A percentile compares a stretch with the other conserved stretches of the same genome.
These are phyloP conservation scores for Dryomyza anilis DNA, from an alignment of 2,888 invertebrate genomes.

Conservation along the genomic window DNA sequence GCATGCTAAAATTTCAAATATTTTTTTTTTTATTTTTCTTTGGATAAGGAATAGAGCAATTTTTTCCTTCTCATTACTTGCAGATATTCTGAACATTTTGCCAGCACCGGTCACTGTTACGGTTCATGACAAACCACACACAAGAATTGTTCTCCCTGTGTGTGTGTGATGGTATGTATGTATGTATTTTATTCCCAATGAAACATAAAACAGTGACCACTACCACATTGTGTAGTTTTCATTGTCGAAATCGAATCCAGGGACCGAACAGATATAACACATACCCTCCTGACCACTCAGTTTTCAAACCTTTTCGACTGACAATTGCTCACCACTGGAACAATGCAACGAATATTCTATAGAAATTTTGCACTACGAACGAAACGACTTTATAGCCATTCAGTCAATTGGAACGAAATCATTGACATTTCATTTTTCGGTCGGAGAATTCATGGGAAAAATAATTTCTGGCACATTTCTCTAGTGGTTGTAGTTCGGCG, in stretches of 20 bases:
- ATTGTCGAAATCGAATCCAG: no score
- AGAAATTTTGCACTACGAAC: neutral
- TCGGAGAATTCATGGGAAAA: no score
- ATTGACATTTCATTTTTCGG: slow-evolving; percentile 15
- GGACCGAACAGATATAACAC: no score
- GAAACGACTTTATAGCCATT: neutral
- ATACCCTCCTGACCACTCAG: neutral
- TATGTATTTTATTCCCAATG: slow-evolving; percentile 10
- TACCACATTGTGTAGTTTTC: no score
- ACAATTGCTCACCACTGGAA: neutral
- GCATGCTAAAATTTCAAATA: neutral
- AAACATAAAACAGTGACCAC: slow-evolving; percentile 12
- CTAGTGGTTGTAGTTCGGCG: no score
- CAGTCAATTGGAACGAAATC: slow-evolving; percentile 21
- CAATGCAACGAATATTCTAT: neutral
- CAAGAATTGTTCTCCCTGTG: neutral
- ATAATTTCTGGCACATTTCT: no score
- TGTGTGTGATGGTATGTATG: no score
- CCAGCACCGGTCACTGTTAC: neutral
- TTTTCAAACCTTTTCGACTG: neutral
- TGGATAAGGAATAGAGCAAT: no score
- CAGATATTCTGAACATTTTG: no score
- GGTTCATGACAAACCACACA: neutral
- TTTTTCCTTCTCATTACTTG: no score
- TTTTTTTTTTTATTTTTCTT: neutral